Evolutionary conservation across 2,888 invertebrate species (phyloP), one percentile per base, ranked within the genome.

Genomic region (Andrena dorsata): DNA sequence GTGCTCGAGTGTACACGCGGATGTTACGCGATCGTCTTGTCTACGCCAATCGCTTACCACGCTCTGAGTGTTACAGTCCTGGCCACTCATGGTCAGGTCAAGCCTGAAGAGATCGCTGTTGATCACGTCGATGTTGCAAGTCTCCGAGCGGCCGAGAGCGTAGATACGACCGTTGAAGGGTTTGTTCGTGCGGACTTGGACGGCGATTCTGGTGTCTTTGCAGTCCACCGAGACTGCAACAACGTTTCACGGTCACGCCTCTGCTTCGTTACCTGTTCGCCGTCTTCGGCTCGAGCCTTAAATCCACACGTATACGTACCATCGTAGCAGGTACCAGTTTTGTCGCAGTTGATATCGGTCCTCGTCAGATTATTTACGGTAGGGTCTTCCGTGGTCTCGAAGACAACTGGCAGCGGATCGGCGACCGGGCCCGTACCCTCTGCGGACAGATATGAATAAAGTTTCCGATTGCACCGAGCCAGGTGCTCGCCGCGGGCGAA

Each of bases 101-200:
- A 98, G 95, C 88, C 98, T 96, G 96, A 98, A 98, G 83, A 97
- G 96, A 94, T 98, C 98, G 91, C 98, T 98, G 94, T 98, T 98
- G 91, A 97, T 96, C 26, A 98, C 98, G 93, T 98, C 98, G 85
- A 98, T 98, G 94, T 98, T 98, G 94, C 98, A 98, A 56, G 98
- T 98, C 94, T 98, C 98, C 0, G 98, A 98, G 73, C 98, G 96
- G 51, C 98, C 98, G 90, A 98, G 94, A 26, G 98, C 98, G 94
- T 98, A 98, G 93, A 98, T 98, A 82, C 98, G 96, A 16, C 98
- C 98, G 91, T 98, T 98, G 95, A 98, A 98, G 28, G 98, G 98
- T 92, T 98, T 98, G 94, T 98, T 98, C 51, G 98, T 98, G 88
- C 97, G 96, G 26, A 98, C 98, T 94, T 98, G 98, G 0, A 98